Conservation (phyloP, 2,113 vertebrate species). For the Agelaius tricolor region DNA sequence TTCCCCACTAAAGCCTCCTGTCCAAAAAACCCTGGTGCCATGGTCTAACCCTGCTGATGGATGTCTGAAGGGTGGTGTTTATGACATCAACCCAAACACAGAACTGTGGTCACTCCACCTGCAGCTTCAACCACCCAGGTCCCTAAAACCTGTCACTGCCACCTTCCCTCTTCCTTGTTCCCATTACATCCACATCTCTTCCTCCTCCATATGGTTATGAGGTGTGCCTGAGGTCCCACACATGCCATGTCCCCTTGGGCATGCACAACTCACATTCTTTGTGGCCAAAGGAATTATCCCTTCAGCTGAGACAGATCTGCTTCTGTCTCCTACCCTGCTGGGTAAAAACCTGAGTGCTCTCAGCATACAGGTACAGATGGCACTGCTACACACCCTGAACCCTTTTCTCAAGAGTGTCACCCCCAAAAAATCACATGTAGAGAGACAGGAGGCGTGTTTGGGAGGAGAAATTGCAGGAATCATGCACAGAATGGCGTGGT, state of each 20-base stretch:
- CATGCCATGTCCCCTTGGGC: neutral
- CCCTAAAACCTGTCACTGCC: neutral
- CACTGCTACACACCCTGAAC: neutral
- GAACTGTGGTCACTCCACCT: neutral
- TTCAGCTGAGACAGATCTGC: neutral
- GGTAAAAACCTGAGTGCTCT: neutral
- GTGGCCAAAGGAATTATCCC: neutral
- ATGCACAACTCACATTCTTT: neutral
- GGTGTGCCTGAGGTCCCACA: neutral
- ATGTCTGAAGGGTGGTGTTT: neutral
- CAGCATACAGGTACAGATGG: accelerated
- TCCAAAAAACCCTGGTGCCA: neutral
- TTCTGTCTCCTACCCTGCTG: neutral
- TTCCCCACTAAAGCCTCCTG: neutral
- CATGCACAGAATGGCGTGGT: accelerated
- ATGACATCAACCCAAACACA: neutral
- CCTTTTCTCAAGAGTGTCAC: neutral
- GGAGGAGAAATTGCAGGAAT: neutral
- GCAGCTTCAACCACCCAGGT: neutral
- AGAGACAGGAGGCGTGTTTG: neutral
- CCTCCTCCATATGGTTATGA: neutral
- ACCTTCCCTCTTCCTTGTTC: neutral
- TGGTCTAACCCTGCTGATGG: neutral
- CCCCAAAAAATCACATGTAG: neutral
- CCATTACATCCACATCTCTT: neutral